Base-by-base conservation (phyloP, 1,140 invertebrate species). In the Drosophila sproati region DNA sequence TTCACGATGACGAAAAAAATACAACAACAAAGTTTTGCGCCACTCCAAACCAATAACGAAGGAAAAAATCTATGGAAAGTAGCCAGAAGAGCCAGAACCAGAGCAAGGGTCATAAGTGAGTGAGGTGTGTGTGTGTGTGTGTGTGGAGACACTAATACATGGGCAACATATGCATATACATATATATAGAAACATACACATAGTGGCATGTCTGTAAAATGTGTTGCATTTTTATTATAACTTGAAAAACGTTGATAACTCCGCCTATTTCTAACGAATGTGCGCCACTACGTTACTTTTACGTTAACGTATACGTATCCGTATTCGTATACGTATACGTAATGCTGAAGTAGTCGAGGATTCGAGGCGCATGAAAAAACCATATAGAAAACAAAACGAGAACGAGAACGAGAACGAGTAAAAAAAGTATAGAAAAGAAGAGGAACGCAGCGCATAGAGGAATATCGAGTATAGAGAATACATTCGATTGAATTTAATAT, bases 401-500 rank as follows among this genome's bases (percentile, higher is more conserved):
- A 55, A 59, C 32, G 52, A 54, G 20, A 35, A 37, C 52, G 50
- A 54, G 20, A 8, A 10, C 7, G 47, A 32, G 31, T 10, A 59
- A 41, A 37, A n/a, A 8, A n/a, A 52, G 34, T n/a, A 62, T 29
- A 20, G 8, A 66, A 51, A 51, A 75, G 39, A 4, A 34, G 39
- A 43, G 12, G 47, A 43, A 72, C 57, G 54, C 52, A 67, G 64
- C 47, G 63, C 32, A 31, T 45, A 62, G 61, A 59, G 66, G 52
- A 67, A 61, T 63, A 85, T 72, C 80, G 82, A 79, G 85, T 71
- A 78, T 78, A 85, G 80, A 89, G 87, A 88, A 91, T 90, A 86
- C 85, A 91, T 91, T 91, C 88, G 88, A 91, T 91, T 91, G 83
- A 91, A 91, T 91, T 91, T 91, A 91, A 91, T 91, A 91, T 91